A percentile compares a stretch with the other conserved stretches of the same genome.
Conservation (phyloP, 2,113 vertebrate species). For the human (Homo sapiens) region GRCh38 chr1:117971501-117972000, state of each 20-base stretch:
- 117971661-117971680: neutral
- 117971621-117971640: neutral
- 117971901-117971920: conserved; percentile 84
- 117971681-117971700: neutral
- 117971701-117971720: neutral
- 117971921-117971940: conserved; percentile 87
- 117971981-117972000: conserved; percentile 21
- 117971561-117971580: neutral
- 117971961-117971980: conserved; percentile 79
- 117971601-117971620: neutral
- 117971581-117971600: neutral
- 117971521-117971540: neutral
- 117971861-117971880: conserved; percentile 93
- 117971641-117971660: neutral
- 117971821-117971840: neutral
- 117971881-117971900: conserved; percentile 89
- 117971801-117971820: neutral
- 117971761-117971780: neutral
- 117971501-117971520: neutral
- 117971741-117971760: neutral
- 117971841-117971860: neutral
- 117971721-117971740: neutral
- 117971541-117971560: neutral
- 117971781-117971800: neutral
- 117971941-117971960: conserved; percentile 86